Evolutionary conservation across 2,888 invertebrate species (phyloP), one percentile per base, ranked within the genome.

Genomic region (Thymelicus sylvestris): DNA sequence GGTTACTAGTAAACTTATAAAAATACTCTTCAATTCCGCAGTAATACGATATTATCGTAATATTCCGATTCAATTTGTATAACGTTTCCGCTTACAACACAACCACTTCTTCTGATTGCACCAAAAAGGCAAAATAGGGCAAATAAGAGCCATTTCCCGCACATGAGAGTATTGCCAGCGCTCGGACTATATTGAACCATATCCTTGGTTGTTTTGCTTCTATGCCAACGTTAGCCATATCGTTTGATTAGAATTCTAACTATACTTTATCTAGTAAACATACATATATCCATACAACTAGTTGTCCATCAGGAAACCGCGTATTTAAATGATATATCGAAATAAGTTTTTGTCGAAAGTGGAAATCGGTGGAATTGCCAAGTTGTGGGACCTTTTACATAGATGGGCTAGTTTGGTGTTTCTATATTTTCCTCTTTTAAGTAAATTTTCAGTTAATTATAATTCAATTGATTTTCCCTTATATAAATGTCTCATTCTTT

Each of bases 61-160:
- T 67, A 67, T 67, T 65, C 39, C 67, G 15, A 59, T 15, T 12
- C 48, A 19, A 67, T 61, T 67, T 60, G 61, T 39, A 6, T 39
- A 47, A 52, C 38, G 6, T 41, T 15, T 7, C 24, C 66, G 31
- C 59, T 67, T 61, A 67, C 67, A 61, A 50, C 44, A 61, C 19
- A 41, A 61, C 39, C 67, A 67, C 67, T 67, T 52, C 10, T 31
- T 50, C 67, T 67, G 67, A 67, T 67, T 67, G 48, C 48, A 19
- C 67, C 48, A 50, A 61, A 39, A 67, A 57, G 57, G 57, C 57
- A 57, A 57, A 57, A 57, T 31, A 31, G 38, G 19, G 61, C 13
- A 61, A 61, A 60, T 67, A 61, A 12, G 48, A 15, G 15, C 48
- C 31, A 48, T 66, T 66, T 66, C 48, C 66, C 60, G n/a, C 48